Evolutionary conservation across 1,140 invertebrate genomes (phyloP).

Genomic region (Cyclina sinensis): DNA sequence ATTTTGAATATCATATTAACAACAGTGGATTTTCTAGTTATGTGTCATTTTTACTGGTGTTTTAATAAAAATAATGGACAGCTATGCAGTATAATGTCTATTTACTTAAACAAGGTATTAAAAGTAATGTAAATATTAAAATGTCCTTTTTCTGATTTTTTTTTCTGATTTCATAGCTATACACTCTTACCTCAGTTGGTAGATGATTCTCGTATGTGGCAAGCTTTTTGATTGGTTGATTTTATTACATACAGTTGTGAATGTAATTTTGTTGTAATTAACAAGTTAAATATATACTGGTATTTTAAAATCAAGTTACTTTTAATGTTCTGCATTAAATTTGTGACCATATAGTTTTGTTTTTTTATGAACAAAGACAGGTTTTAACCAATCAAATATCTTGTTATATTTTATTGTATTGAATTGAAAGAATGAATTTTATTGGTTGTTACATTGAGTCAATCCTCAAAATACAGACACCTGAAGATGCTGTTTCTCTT

Average conservation of each 20-base stretch:
- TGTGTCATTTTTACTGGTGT: too few relatives aligned
- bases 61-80: background rate
- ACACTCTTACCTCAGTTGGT: conserved; percentile 36
- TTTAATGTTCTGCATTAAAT: too few relatives aligned
- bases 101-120: background rate
- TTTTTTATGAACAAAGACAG: too few relatives aligned
- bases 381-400: conserved; percentile 26
- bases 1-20: too few relatives aligned
- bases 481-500: too few relatives aligned
- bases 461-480: background rate
- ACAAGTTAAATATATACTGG: too few relatives aligned
- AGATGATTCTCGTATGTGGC: background rate
- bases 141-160: background rate
- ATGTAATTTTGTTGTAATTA: too few relatives aligned
- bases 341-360: too few relatives aligned
- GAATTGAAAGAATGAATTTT: conserved; percentile 15
- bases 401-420: conserved; percentile 29
- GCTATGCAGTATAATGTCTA: background rate
- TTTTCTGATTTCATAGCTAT: conserved; percentile 5
- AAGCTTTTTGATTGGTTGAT: conserved; percentile 29
- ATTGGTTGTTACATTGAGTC: conserved; percentile 32
- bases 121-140: background rate
- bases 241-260: too few relatives aligned
- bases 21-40: too few relatives aligned
- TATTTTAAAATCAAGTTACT: too few relatives aligned